These are phyloP conservation scores for Pseudobourletiella spinata DNA, from an alignment of 1,140 invertebrate species.

Conservation along the genomic window DNA sequence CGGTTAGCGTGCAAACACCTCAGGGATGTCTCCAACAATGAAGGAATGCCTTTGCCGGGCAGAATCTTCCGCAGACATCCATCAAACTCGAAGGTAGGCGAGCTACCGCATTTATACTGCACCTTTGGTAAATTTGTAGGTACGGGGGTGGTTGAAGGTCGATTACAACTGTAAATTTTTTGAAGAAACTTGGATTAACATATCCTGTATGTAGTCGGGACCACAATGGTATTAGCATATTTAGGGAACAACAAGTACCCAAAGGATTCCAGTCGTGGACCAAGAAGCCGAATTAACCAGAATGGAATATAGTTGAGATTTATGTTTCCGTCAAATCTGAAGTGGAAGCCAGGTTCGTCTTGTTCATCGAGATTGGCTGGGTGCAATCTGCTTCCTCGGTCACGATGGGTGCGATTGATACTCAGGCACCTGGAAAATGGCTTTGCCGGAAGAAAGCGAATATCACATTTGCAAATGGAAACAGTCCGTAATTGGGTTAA, in stretches of 20 bases:
- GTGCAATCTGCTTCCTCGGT: background rate
- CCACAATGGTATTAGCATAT: background rate
- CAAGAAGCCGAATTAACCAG: conserved; percentile 22
- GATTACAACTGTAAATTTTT: too few species aligned
- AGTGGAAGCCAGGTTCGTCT: background rate
- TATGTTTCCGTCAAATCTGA: conserved; percentile 25
- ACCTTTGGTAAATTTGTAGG: too few species aligned
- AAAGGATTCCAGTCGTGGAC: conserved; percentile 15
- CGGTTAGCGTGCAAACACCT: conserved; percentile 11
- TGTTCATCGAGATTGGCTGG: background rate
- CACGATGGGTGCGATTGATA: background rate
- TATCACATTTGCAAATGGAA: conserved; percentile 28
- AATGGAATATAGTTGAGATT: conserved; percentile 27
- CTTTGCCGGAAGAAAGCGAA: conserved; percentile 18
- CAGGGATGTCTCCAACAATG: conserved; percentile 22
- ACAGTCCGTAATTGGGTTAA: conserved; percentile 16
- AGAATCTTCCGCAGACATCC: conserved; percentile 9
- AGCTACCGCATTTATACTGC: too few species aligned
- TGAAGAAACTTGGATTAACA: too few species aligned
- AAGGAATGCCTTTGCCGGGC: background rate
- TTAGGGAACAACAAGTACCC: conserved; percentile 12
- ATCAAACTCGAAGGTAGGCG: too few species aligned
- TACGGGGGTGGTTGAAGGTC: too few species aligned
- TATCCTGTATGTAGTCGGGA: background rate
- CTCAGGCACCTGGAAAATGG: conserved; percentile 12